Conservation (phyloP, 2,113 vertebrate genomes). For the Athene noctua region DNA sequence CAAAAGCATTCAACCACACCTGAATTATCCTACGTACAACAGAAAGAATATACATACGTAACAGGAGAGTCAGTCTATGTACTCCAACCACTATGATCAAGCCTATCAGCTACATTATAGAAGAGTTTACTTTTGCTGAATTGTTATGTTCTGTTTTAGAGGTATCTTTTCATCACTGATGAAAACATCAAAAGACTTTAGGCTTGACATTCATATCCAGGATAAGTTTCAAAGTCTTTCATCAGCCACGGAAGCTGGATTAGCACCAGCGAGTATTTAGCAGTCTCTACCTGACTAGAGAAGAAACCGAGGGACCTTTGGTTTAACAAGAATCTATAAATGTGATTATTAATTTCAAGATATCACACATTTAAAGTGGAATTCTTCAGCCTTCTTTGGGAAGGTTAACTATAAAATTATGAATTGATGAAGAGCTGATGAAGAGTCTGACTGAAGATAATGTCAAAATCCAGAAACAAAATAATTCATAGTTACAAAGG, state of each 20-base stretch:
- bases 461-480: background rate
- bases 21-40: background rate
- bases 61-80: background rate
- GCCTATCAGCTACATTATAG: conserved; percentile 14
- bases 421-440: background rate
- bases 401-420: conserved; percentile 3
- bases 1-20: background rate
- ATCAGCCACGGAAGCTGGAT: conserved; percentile 56
- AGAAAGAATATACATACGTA: background rate
- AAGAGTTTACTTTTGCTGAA: conserved; percentile 43
- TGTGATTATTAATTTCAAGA: conserved; percentile 30
- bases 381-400: background rate
- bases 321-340: conserved; percentile 31
- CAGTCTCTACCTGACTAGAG: background rate
- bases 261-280: conserved; percentile 41
- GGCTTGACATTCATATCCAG: conserved; percentile 29
- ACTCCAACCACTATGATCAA: conserved; percentile 17
- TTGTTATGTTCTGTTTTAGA: conserved; percentile 51
- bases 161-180: conserved; percentile 43
- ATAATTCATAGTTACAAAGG: background rate
- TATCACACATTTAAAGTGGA: background rate
- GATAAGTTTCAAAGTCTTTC: conserved; percentile 56
- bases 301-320: background rate
- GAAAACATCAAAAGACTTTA: conserved; percentile 61
- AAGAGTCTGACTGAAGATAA: background rate